Evolutionary conservation across 2,888 invertebrate species (phyloP), one percentile per base, ranked within the genome.

Genomic region (Thymelicus acteon): DNA sequence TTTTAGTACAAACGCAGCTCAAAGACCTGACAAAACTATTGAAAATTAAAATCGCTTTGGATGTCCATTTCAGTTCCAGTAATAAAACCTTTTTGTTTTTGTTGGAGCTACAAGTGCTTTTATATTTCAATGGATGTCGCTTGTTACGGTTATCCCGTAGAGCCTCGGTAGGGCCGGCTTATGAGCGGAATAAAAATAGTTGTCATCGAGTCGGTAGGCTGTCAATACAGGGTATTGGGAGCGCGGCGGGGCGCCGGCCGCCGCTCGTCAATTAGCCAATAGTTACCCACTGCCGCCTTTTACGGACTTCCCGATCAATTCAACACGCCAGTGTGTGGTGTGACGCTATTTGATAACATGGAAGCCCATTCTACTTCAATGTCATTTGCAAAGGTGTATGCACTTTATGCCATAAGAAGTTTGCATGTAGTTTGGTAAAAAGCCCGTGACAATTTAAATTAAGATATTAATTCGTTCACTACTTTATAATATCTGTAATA

Each of bases 141-240:
- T 54, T 12, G 24, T 19, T 24, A 54, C 24, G 8, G 49, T n/a
- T 49, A 8, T n/a, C 49, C 7, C 7, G 49, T 19, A 6, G n/a
- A 10, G 15, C 7, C 15, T 15, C 15, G 19, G 19, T 5, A 24
- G 4, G 24, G 54, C 8, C n/a, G 12, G 24, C 24, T 54, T 52
- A 52, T 52, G 52, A 19, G 10, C 10, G 54, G 54, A 54, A 54
- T 24, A 54, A 54, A 54, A 54, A 54, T 54, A 24, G 54, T 24
- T 24, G 54, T 54, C 54, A 54, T 54, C 54, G 24, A 54, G 54
- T 24, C 24, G 13, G 54, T n/a, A 6, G 54, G 67, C 49, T 74
- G 72, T 74, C 74, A 74, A 74, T 74, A 70, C 54, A 62, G 69
- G 39, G 49, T 65, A 61, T 64, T 66, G 58, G 39, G 68, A 63